Percentiles rank a stretch among this genome's conserved stretches.
These are phyloP conservation scores for Loriculus beryllinus DNA, from an alignment of 2,797 vertebrate species.

Conservation along the genomic window DNA sequence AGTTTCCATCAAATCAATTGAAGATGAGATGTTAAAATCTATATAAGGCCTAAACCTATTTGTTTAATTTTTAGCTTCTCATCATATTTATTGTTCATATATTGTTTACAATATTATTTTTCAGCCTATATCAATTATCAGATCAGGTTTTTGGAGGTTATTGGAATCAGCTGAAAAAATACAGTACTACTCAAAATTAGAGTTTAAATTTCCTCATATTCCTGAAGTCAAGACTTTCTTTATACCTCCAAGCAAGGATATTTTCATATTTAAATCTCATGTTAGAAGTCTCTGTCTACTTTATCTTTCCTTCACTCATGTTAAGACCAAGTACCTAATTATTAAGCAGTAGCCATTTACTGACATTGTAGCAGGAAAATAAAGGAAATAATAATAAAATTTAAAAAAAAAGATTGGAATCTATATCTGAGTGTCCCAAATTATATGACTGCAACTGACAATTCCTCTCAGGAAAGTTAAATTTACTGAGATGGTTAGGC, in stretches of 20 bases:
- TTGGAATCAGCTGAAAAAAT: not conserved
- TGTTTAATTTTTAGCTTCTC: not conserved
- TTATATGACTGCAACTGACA: not conserved
- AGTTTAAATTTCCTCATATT: not conserved
- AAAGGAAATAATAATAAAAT: not conserved
- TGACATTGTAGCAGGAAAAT: not conserved
- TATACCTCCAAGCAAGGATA: not conserved
- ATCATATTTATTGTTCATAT: accelerated
- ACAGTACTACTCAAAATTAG: not conserved
- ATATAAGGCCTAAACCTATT: not conserved
- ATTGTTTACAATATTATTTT: not conserved
- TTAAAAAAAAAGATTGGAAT: not conserved
- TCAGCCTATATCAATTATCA: not conserved
- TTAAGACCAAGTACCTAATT: not conserved
- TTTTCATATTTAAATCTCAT: not conserved
- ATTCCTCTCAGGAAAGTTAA: not conserved
- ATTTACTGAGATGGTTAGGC: not conserved
- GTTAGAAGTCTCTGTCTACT: not conserved
- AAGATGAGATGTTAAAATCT: not conserved
- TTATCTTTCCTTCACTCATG: not conserved
- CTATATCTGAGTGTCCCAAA: not conserved
- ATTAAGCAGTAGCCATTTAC: not conserved
- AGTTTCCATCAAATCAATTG: not conserved
- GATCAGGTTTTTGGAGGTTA: not conserved
- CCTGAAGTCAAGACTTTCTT: not conserved